phyloP scores from a whole-genome alignment of 2,888 invertebrate species.

The Aplocera efformata region DNA sequence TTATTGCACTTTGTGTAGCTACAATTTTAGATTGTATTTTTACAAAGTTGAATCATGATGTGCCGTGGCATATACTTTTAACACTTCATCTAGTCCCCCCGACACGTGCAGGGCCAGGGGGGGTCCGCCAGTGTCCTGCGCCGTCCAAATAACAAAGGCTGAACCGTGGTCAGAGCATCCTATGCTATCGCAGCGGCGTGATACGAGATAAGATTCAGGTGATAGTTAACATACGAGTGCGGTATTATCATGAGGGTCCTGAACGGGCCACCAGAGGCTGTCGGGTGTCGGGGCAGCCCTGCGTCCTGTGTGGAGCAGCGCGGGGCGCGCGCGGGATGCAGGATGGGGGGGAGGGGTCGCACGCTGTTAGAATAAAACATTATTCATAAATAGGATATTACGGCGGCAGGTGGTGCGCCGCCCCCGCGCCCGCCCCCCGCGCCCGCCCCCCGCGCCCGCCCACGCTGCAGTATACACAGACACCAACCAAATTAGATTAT shows the following conservation, averaged over 20 bases:
- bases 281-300: conserved; percentile 54
- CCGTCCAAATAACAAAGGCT: too few relatives aligned
- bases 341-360: conserved; percentile 48
- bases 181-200: too few relatives aligned
- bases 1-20: too few relatives aligned
- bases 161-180: too few relatives aligned
- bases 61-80: too few relatives aligned
- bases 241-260: background rate
- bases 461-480: conserved; percentile 27
- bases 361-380: conserved; percentile 79
- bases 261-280: conserved; percentile 2
- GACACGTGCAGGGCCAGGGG: too few relatives aligned
- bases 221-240: too few relatives aligned
- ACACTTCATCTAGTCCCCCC: too few relatives aligned
- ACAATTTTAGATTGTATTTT: too few relatives aligned
- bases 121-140: too few relatives aligned
- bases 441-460: conserved; percentile 18
- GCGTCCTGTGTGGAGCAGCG: conserved; percentile 15
- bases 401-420: conserved; percentile 36
- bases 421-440: conserved; percentile 20
- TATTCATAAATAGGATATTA: conserved; percentile 80
- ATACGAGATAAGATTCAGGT: too few relatives aligned
- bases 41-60: too few relatives aligned
- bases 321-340: conserved; percentile 15
- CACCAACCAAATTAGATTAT: conserved; percentile 20